Evolutionary conservation across 2,797 vertebrate species (phyloP).

Genomic region (Potorous gilbertii): DNA sequence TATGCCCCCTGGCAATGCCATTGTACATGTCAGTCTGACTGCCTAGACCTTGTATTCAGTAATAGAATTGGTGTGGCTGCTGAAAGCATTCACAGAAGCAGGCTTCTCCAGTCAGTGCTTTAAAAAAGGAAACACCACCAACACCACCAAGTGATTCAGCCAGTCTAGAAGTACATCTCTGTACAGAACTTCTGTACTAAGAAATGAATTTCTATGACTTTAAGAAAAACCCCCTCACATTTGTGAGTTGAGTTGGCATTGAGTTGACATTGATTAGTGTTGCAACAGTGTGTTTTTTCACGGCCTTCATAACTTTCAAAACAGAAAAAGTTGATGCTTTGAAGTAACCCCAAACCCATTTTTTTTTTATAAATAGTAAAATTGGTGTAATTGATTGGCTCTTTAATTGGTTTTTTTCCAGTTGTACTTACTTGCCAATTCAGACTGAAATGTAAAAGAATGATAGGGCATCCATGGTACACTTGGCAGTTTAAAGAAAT

Average conservation of each 20-base stretch:
- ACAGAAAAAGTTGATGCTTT: not conserved
- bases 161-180: not conserved
- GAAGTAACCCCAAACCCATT: not conserved
- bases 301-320: not conserved
- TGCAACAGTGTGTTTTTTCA: not conserved
- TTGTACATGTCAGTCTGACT: not conserved
- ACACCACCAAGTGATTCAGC: not conserved
- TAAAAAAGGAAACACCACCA: not conserved
- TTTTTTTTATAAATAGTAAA: constrained; percentile 49
- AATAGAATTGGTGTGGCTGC: not conserved
- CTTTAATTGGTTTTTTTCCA: constrained; percentile 47
- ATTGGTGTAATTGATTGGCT: constrained; percentile 42
- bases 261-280: not conserved
- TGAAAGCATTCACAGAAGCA: not conserved
- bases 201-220: not conserved
- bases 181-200: not conserved
- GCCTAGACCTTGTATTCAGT: not conserved
- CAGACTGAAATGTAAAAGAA: constrained; percentile 5
- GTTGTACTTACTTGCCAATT: constrained; percentile 80
- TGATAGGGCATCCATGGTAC: constrained; percentile 6
- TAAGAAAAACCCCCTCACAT: not conserved
- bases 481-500: constrained; percentile 16
- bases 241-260: not conserved
- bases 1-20: not conserved
- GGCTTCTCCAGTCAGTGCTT: not conserved